Base-by-base conservation (phyloP, 2,888 invertebrate species). In the Trachelus stipa region DNA sequence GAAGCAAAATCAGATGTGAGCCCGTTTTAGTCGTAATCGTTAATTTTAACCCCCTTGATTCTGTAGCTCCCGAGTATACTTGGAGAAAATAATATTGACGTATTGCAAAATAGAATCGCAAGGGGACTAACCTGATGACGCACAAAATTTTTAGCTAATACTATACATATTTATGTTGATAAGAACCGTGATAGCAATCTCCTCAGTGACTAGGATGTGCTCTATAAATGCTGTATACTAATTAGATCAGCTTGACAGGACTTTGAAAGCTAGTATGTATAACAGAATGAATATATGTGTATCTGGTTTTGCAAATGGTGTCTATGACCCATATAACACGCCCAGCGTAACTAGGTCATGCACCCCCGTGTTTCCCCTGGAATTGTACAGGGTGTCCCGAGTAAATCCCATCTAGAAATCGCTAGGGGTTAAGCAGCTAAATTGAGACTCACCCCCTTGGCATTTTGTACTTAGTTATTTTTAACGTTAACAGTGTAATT, bases 251-350 rank as follows among this genome's bases (percentile, higher is more conserved):
- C 23, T 9, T 56, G 56, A 23, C 56, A 56, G 56, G 56, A 56
- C 23, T 56, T 56, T 56, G 56, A 23, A 6, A 23, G 15, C 40
- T 15, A 15, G 15, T 40, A 40, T 15, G 40, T 40, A 40, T 4
- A 56, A 23, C 23, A 56, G 9, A 56, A 56, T 23, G 23, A 1
- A 56, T 56, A 56, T 56, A 56, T 56, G 23, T 56, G 4, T 56
- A 56, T 23, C 56, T 23, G 23, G 56, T 56, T 56, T 23, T 56
- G 23, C 86, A 84, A 87, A 88, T 88, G 88, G 89, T 90, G 89
- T 89, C 90, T 90, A 90, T 90, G 90, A 90, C 90, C 90, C 85
- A 90, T 89, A 90, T 90, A 90, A 88, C 86, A 85, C 88, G 88
- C 87, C 86, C 87, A 86, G 87, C 87, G 88, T 88, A 90, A 89